A percentile compares a stretch with the other conserved stretches of the same genome.
Evolutionary conservation across 2,797 vertebrate genomes (phyloP).

Genomic region (Tadarida brasiliensis): DNA sequence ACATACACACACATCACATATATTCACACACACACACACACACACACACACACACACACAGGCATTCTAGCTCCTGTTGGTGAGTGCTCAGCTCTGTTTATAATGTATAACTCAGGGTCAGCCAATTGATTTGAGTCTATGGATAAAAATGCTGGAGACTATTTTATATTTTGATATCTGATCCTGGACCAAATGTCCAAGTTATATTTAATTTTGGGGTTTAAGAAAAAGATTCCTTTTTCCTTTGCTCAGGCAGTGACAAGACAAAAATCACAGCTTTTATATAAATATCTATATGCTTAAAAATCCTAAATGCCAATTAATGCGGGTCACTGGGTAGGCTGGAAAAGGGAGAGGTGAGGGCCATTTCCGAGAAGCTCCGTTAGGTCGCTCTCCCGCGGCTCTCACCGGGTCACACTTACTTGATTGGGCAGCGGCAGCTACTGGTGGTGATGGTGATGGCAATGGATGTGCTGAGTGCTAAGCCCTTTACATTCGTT

Average conservation of each 20-base stretch:
- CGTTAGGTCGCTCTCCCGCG: not conserved
- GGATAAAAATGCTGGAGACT: not conserved
- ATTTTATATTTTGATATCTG: constrained; percentile 50
- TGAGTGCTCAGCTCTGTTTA: not conserved
- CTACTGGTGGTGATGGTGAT: not conserved
- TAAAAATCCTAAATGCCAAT: not conserved
- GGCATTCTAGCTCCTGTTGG: not conserved
- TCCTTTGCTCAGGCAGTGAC: constrained; percentile 34
- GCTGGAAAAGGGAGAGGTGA: constrained; percentile 48
- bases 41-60: not conserved
- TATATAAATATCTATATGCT: constrained; percentile 29
- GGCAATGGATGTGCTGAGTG: not conserved
- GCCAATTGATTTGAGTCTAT: not conserved
- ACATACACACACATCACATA: not conserved
- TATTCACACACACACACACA: too few relatives aligned
- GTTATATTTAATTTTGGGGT: constrained; percentile 36
- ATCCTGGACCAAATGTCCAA: constrained; percentile 39
- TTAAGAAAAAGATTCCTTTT: constrained; percentile 36
- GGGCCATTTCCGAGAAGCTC: not conserved
- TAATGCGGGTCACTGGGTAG: not conserved
- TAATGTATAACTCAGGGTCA: not conserved
- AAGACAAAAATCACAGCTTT: constrained; percentile 36
- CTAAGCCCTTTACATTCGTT: not conserved
- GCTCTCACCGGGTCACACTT: not conserved
- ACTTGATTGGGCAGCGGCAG: not conserved